Base-by-base conservation (phyloP, 2,888 invertebrate species). In the Hypomecis atomaria region DNA sequence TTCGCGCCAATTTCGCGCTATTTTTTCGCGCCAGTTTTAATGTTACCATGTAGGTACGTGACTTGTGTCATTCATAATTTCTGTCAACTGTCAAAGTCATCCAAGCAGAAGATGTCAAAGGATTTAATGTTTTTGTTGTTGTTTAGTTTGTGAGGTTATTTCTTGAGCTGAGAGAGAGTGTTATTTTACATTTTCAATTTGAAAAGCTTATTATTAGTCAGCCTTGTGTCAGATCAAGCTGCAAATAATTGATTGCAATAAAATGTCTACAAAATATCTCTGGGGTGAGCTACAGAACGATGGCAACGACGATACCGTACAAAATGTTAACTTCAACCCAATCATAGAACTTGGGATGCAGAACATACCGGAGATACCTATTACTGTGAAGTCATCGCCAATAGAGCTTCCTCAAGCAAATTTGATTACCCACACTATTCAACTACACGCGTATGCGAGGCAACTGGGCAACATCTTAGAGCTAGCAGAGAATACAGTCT, bases 321-420 rank as follows among this genome's bases (percentile, higher is more conserved):
- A 91, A 68, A 90, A 83, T 55, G 92, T 92, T 3, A 92, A 93
- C 70, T 93, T 93, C 68, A 91, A 90, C 64, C 93, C 93, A 0
- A 90, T 93, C 13, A 93, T 93, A 54, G 93, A 93, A 76, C 78
- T 92, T 49, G 93, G 92, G 6, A 87, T 93, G 90, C 92, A 92
- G 77, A 92, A 92, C 62, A 92, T 93, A 59, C 91, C 92, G 1
- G 92, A 92, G 81, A 90, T 90, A 75, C 89, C 90, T 0, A 92
- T 90, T 50, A 85, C 87, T 38, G 91, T 90, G 1, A 90, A 92
- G 76, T 89, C 90, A 0, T 87, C 89, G 0, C 89, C 92, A 2
- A 88, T 93, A 34, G 90, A 92, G 71, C 77, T 93, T 11, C 93
- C 93, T 1, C 84, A 82, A 63, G 85, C 84, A 8, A 93, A 92